phyloP scores from a whole-genome alignment of 37 sponge, comb jelly and placozoan genomes.

The Beroe forskalii region DNA sequence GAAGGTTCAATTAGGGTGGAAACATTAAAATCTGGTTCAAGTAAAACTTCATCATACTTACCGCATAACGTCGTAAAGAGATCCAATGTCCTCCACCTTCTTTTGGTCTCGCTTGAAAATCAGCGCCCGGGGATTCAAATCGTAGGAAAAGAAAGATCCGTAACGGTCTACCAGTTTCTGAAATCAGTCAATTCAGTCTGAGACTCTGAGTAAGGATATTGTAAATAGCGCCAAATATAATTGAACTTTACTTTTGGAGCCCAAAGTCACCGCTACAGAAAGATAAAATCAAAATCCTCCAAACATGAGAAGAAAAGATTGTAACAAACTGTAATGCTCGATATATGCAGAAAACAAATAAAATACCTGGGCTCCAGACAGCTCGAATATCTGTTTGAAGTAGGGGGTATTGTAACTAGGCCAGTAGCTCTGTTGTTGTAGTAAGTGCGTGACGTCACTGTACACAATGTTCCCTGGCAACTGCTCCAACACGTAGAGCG shows the following conservation, averaged over 20 bases:
- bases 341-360: too few relatives aligned
- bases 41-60: slow-evolving; percentile 47
- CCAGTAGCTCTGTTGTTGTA: slow-evolving; percentile 78
- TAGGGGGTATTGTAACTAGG: slow-evolving; percentile 93
- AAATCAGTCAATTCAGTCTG: slow-evolving; percentile 72
- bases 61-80: slow-evolving; percentile 84
- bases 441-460: slow-evolving; percentile 75
- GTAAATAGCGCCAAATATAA: too few relatives aligned
- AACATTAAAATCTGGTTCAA: neutral
- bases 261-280: too few relatives aligned
- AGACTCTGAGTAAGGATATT: slow-evolving; percentile 75
- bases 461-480: slow-evolving; percentile 70
- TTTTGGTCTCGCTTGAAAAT: slow-evolving; percentile 82
- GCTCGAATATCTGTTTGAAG: neutral
- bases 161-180: slow-evolving; percentile 73
- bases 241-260: too few relatives aligned
- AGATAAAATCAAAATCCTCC: too few relatives aligned
- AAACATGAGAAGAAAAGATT: too few relatives aligned
- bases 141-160: slow-evolving; percentile 81
- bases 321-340: too few relatives aligned
- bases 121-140: slow-evolving; percentile 75
- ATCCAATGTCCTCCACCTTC: slow-evolving; percentile 74
- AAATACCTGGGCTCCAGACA: slow-evolving; percentile 21
- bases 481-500: slow-evolving; percentile 90
- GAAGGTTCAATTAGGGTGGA: too few relatives aligned